A percentile compares a stretch with the other conserved stretches of the same genome.
phyloP scores from a whole-genome alignment of 2,888 invertebrate genomes.

The Parnassius orleans region DNA sequence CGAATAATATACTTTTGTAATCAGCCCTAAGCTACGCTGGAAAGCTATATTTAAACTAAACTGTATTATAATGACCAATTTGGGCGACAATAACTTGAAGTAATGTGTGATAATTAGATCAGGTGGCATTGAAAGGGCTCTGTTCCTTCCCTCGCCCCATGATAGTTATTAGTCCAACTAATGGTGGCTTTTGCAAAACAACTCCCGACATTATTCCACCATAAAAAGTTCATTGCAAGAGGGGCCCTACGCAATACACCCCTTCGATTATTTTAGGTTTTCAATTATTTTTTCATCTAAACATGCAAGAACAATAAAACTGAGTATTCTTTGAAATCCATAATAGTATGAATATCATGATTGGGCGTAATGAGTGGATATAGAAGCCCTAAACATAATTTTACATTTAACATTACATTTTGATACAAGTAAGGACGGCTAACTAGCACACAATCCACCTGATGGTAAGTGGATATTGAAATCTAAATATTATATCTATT shows the following conservation, averaged over 20 bases:
- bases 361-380: background rate
- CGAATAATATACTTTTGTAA: background rate
- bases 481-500: too few relatives aligned
- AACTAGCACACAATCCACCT: too few relatives aligned
- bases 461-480: too few relatives aligned
- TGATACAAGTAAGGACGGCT: too few relatives aligned
- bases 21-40: conserved; percentile 42
- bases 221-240: conserved; percentile 67
- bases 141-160: conserved; percentile 37
- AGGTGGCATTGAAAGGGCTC: conserved; percentile 27
- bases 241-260: conserved; percentile 51
- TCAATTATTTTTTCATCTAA: conserved; percentile 47
- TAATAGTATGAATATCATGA: conserved; percentile 4
- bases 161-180: conserved; percentile 63
- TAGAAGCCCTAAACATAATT: background rate
- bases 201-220: conserved; percentile 54
- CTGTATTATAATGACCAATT: conserved; percentile 69
- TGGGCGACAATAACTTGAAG: conserved; percentile 26
- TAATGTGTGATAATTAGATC: conserved; percentile 27
- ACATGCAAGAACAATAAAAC: conserved; percentile 26
- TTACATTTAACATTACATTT: too few relatives aligned
- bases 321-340: background rate
- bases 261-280: conserved; percentile 66
- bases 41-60: conserved; percentile 67
- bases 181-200: conserved; percentile 68